Conservation (phyloP, 2,888 invertebrate genomes). For the Strigamia maritima region DNA sequence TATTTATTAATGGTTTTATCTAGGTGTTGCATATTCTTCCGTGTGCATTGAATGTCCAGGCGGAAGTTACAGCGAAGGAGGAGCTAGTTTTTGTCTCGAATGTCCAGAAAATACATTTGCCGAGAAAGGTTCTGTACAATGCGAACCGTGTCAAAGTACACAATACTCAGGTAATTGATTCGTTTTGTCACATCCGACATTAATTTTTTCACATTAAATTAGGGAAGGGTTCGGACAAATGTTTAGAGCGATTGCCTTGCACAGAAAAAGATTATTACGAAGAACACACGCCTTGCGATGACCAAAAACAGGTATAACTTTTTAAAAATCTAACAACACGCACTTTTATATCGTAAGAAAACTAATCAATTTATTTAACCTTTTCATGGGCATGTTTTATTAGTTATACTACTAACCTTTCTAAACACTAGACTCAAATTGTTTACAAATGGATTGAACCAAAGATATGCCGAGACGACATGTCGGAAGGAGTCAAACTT, state of each 20-base stretch:
- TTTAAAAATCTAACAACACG: background rate
- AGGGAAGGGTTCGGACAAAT: constrained; percentile 55
- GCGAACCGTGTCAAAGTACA: constrained; percentile 53
- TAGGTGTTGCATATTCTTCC: constrained; percentile 59
- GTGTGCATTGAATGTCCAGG: constrained; percentile 54
- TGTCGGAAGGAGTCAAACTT: constrained; percentile 51
- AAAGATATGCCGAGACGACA: constrained; percentile 56
- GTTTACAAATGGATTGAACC: constrained; percentile 58
- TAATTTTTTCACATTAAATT: constrained; percentile 38
- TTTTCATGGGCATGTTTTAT: background rate
- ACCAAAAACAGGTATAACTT: constrained; percentile 50
- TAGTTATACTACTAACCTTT: background rate
- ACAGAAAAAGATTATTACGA: constrained; percentile 57
- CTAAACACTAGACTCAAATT: constrained; percentile 51
- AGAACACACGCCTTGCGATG: constrained; percentile 56
- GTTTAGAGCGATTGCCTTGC: constrained; percentile 56
- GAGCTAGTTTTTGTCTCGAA: constrained; percentile 52
- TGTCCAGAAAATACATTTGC: constrained; percentile 57
- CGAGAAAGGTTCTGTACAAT: constrained; percentile 52
- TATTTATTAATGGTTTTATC: background rate
- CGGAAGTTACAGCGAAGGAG: constrained; percentile 54
- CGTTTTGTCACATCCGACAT: background rate
- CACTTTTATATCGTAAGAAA: background rate
- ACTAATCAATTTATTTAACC: constrained; percentile 5
- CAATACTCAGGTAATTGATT: constrained; percentile 50